A percentile compares a stretch with the other conserved stretches of the same genome.
phyloP scores from a whole-genome alignment of 2,797 vertebrate species.

The Enteromius radiatus region DNA sequence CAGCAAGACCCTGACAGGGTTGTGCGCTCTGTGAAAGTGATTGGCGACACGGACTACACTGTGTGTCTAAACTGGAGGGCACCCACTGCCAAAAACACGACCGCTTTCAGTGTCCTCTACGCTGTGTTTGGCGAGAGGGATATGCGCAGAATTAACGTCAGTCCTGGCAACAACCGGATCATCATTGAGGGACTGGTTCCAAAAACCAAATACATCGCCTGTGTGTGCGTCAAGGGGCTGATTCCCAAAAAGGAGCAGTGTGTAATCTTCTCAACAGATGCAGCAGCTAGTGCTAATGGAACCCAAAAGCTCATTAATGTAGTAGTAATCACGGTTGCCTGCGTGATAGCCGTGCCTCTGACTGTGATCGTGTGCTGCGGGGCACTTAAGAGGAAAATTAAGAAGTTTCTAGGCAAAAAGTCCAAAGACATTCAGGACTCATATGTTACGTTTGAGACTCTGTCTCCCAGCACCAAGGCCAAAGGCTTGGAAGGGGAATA shows the following conservation, averaged over 20 bases:
- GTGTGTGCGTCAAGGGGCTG: conserved; percentile 88
- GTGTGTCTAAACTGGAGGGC: conserved; percentile 92
- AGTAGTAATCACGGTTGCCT: conserved; percentile 94
- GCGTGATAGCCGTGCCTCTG: conserved; percentile 91
- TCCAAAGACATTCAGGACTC: conserved; percentile 87
- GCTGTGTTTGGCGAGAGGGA: conserved; percentile 90
- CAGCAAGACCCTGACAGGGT: conserved; percentile 82
- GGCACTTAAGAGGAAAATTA: conserved; percentile 89
- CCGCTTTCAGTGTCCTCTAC: conserved; percentile 89
- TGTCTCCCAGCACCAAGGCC: conserved; percentile 82
- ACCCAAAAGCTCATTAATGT: conserved; percentile 96
- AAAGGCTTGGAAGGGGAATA: conserved; percentile 84
- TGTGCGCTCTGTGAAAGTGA: conserved; percentile 90
- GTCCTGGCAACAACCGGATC: conserved; percentile 86
- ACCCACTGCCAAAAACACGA: conserved; percentile 85
- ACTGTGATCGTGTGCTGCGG: conserved; percentile 93
- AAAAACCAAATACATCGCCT: conserved; percentile 94
- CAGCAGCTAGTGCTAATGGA: conserved; percentile 88
- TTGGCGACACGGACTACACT: conserved; percentile 92
- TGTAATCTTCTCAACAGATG: conserved; percentile 95
- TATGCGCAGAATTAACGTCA: conserved; percentile 88
- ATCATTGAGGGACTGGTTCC: conserved; percentile 88
- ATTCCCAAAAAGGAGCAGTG: conserved; percentile 95
- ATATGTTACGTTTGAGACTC: conserved; percentile 90
- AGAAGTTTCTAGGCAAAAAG: conserved; percentile 82